Percentiles rank a stretch among this genome's conserved stretches.
Conservation (phyloP, 2,888 invertebrate genomes). For the Rugalucina vietnamica region DNA sequence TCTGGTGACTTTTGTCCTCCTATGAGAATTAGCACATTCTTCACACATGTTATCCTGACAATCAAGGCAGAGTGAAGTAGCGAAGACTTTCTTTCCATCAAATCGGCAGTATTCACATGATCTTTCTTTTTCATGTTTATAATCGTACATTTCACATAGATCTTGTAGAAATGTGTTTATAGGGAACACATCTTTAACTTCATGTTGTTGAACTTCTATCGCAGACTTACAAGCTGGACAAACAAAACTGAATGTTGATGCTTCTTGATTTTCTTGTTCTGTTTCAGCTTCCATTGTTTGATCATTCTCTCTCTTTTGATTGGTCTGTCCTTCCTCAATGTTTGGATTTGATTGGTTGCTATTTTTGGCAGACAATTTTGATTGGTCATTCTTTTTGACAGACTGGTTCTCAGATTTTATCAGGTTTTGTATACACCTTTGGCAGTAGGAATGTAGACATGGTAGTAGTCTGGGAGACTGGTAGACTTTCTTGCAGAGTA, state of each 20-base stretch:
- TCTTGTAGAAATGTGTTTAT: slow-evolving; percentile 70
- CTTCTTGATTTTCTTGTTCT: neutral
- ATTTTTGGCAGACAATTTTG: slow-evolving; percentile 4
- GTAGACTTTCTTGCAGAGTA: slow-evolving; percentile 65
- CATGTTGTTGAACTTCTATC: slow-evolving; percentile 34
- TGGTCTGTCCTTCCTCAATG: neutral
- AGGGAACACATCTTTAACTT: slow-evolving; percentile 34
- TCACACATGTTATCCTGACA: slow-evolving; percentile 80
- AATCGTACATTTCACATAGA: slow-evolving; percentile 69
- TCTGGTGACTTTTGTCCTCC: slow-evolving; percentile 78
- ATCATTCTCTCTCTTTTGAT: neutral
- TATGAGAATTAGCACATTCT: slow-evolving; percentile 76
- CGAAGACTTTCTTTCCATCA: slow-evolving; percentile 68
- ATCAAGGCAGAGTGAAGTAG: slow-evolving; percentile 75
- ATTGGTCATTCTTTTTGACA: neutral
- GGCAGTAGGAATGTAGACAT: slow-evolving; percentile 79
- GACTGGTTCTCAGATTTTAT: slow-evolving; percentile 39
- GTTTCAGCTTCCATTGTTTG: neutral
- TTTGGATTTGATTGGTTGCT: neutral
- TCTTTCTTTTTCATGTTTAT: slow-evolving; percentile 66
- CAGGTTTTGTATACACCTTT: slow-evolving; percentile 63
- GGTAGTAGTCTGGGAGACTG: slow-evolving; percentile 75
- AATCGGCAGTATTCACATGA: slow-evolving; percentile 77
- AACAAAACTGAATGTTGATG: neutral
- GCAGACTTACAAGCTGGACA: slow-evolving; percentile 69